A percentile compares a stretch with the other conserved stretches of the same genome.
These are phyloP conservation scores for Exaiptasia diaphana DNA, from an alignment of 64 coral and sea anemone genomes.

Conservation along the genomic window DNA sequence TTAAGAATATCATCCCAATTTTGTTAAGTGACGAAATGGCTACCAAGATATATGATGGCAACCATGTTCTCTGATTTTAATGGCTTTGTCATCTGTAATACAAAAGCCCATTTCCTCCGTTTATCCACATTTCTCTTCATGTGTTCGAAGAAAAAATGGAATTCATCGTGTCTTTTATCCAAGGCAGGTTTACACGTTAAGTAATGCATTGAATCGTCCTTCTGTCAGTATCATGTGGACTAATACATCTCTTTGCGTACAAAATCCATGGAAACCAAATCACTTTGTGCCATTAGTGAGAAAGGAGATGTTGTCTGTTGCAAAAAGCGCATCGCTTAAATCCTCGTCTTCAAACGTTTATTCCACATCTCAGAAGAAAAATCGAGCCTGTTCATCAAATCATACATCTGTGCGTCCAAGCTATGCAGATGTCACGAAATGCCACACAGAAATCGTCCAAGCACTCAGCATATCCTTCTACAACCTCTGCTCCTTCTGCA, in stretches of 20 bases:
- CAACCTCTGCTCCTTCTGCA: neutral
- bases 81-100: constrained; percentile 44
- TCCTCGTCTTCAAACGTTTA: too few relatives aligned
- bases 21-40: neutral
- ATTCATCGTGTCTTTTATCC: constrained; percentile 43
- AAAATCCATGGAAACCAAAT: constrained; percentile 6
- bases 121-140: constrained; percentile 22
- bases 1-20: neutral
- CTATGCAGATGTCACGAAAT: too few relatives aligned
- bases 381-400: too few relatives aligned
- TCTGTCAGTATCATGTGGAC: constrained; percentile 32
- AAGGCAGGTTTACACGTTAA: neutral
- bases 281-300: constrained; percentile 31
- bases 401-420: too few relatives aligned
- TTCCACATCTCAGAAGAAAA: too few relatives aligned
- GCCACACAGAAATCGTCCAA: neutral
- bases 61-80: neutral
- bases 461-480: neutral
- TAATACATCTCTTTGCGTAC: neutral
- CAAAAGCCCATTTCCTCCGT: constrained; percentile 36
- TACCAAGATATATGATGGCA: neutral
- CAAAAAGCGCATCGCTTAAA: too few relatives aligned
- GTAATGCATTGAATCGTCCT: neutral
- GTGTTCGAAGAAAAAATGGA: constrained; percentile 4
- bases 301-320: too few relatives aligned